Base-by-base conservation (phyloP, 1,140 invertebrate species). In the Drosophila punjabiensis region DNA sequence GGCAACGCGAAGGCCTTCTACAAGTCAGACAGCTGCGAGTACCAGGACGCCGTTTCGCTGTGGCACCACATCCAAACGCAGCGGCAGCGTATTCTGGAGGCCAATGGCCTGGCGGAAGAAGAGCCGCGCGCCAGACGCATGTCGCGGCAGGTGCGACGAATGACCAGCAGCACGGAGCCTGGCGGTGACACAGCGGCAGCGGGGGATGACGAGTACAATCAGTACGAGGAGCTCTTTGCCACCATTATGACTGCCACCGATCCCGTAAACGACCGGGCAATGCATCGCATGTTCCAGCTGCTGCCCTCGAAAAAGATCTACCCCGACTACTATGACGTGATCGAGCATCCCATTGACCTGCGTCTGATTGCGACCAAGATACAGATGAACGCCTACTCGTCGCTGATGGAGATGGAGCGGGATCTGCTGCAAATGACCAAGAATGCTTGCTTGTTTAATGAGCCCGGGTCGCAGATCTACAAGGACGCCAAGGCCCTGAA, bases 381-480 rank as follows among this genome's bases (percentile, higher is more conserved):
- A 61, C 98, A 98, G 94, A 95, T 96, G 70, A 96, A 95, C 61
- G 95, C 96, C 52, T 98, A 98, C 88, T 93, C 94, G 3, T 95
- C 93, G 73, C 92, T 99, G 13, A 93, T 94, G 53, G 97, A 98
- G 50, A 95, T 99, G 94, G 98, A 99, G 93, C 96, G 96, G 64
- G 99, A 99, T 94, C 93, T 99, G 9, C 92, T 97, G 74, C 94
- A 98, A 20, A 98, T 99, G 96, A 97, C 97, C 41, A 96, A 96
- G 74, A 99, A 99, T 94, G 99, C 99, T 0, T 99, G 98, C 91
- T 94, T 95, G 7, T 99, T 99, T 91, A 99, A 99, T 93, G 98
- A 99, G 92, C 98, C 99, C 0, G 98, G 98, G 1, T 99, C 98
- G 5, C 96, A 97, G 92, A 99, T 99, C 80, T 99, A 99, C 91